Evolutionary conservation across 2,797 vertebrate genomes (phyloP).

Genomic region (Characodon lateralis): DNA sequence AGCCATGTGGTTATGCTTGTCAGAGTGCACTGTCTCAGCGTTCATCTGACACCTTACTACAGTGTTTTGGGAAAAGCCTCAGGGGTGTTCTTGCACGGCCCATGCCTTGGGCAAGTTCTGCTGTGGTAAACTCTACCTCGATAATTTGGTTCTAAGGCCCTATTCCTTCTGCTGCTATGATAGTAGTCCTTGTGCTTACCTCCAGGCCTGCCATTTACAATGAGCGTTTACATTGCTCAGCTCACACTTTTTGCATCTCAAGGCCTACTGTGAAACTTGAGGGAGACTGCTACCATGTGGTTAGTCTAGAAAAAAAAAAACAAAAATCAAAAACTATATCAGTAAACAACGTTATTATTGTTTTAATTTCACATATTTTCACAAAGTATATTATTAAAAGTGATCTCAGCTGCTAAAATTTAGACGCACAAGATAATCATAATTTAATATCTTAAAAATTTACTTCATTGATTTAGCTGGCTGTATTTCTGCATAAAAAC

Average conservation of each 20-base stretch:
- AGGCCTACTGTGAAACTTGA: not conserved
- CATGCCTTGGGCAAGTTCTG: not conserved
- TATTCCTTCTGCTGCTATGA: slow-evolving; percentile 10
- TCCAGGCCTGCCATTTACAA: not conserved
- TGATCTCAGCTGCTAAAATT: not conserved
- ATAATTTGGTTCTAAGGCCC: slow-evolving; percentile 5
- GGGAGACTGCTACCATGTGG: not conserved
- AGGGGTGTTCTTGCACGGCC: slow-evolving; percentile 7
- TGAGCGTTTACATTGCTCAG: not conserved
- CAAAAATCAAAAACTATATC: not conserved
- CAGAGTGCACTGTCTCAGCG: not conserved
- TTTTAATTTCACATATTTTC: not conserved
- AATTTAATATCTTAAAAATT: not conserved
- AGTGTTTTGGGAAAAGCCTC: slow-evolving; percentile 8
- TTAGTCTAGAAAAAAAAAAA: not conserved
- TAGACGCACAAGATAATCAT: not conserved
- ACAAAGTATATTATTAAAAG: not conserved
- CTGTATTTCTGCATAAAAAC: not conserved
- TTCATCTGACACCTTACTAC: not conserved
- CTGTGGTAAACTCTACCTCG: slow-evolving; percentile 1
- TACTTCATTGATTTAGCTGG: not conserved
- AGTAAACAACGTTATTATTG: not conserved
- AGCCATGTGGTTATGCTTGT: slow-evolving; percentile 2
- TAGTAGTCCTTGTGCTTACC: not conserved
- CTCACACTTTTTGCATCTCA: slow-evolving; percentile 13